These are phyloP conservation scores for Nixonia krombeini DNA, from an alignment of 1,140 invertebrate genomes.

Conservation along the genomic window DNA sequence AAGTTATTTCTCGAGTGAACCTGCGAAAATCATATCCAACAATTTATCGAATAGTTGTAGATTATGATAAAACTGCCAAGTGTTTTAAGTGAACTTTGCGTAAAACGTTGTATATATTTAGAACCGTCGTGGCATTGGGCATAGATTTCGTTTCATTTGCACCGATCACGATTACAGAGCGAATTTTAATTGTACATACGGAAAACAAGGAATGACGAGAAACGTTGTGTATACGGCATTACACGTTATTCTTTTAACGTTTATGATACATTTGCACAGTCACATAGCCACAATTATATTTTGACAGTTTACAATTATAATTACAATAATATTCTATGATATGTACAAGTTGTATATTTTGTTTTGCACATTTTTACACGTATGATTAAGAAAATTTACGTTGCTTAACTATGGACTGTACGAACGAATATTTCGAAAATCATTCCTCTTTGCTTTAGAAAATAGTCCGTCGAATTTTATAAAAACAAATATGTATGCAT, in stretches of 20 bases:
- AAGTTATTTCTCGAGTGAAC: slow-evolving; percentile 24
- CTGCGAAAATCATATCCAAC: slow-evolving; percentile 39
- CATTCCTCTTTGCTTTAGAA: too few relatives aligned
- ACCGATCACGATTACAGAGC: slow-evolving; percentile 8
- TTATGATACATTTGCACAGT: slow-evolving; percentile 6
- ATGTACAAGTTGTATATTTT: too few relatives aligned
- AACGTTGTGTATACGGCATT: slow-evolving; percentile 9
- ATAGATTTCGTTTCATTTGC: slow-evolving; percentile 36
- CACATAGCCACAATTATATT: not conserved
- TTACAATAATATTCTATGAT: too few relatives aligned
- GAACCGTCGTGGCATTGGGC: slow-evolving; percentile 18
- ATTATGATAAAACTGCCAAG: slow-evolving; percentile 21
- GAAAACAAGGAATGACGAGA: not conserved
- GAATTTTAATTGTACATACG: slow-evolving; percentile 40
- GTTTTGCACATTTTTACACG: not conserved
- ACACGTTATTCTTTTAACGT: slow-evolving; percentile 6
- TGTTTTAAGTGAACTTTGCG: slow-evolving; percentile 14
- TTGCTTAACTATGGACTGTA: too few relatives aligned
- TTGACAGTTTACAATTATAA: not conserved
- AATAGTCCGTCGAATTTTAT: too few relatives aligned
- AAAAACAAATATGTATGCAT: too few relatives aligned
- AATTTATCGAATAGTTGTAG: slow-evolving; percentile 20
- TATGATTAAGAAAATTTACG: too few relatives aligned
- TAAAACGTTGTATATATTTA: slow-evolving; percentile 33
- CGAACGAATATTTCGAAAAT: too few relatives aligned